phyloP scores from a whole-genome alignment of 2,797 vertebrate species.

The Hipposideros larvatus region DNA sequence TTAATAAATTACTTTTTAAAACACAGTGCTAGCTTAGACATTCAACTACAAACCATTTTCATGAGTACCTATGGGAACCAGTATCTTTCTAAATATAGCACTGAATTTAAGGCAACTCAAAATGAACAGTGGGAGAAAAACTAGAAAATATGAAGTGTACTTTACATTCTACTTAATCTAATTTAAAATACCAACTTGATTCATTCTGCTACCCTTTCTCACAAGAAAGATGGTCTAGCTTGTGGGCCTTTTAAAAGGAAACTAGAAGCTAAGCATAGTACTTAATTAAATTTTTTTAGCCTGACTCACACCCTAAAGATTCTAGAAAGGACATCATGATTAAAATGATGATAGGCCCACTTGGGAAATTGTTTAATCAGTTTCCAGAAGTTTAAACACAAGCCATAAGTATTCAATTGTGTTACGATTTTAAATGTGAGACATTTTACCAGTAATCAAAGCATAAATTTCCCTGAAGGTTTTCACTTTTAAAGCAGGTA shows the following conservation, averaged over 20 bases:
- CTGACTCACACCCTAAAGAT: background rate
- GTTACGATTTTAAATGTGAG: slow-evolving; percentile 48
- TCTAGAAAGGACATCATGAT: background rate
- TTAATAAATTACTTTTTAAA: slow-evolving; percentile 80
- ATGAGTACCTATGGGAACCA: slow-evolving; percentile 80
- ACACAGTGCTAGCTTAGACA: slow-evolving; percentile 84
- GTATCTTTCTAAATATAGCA: slow-evolving; percentile 82
- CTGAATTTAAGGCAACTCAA: slow-evolving; percentile 81
- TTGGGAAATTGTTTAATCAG: background rate
- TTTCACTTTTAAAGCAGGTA: slow-evolving; percentile 19
- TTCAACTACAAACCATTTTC: slow-evolving; percentile 82
- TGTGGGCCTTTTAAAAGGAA: background rate
- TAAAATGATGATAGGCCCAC: background rate
- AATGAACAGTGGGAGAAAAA: slow-evolving; percentile 67
- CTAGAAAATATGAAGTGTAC: slow-evolving; percentile 75
- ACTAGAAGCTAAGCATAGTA: background rate
- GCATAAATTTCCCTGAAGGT: slow-evolving; percentile 12
- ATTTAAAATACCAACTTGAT: background rate
- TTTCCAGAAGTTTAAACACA: slow-evolving; percentile 25
- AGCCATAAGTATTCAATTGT: background rate
- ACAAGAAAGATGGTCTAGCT: slow-evolving; percentile 6
- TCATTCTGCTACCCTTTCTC: background rate
- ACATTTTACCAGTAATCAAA: background rate
- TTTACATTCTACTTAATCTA: slow-evolving; percentile 64
- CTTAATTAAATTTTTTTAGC: background rate